Evolutionary conservation across 2,113 vertebrate genomes (phyloP).

Genomic region (Hippocampus zosterae): DNA sequence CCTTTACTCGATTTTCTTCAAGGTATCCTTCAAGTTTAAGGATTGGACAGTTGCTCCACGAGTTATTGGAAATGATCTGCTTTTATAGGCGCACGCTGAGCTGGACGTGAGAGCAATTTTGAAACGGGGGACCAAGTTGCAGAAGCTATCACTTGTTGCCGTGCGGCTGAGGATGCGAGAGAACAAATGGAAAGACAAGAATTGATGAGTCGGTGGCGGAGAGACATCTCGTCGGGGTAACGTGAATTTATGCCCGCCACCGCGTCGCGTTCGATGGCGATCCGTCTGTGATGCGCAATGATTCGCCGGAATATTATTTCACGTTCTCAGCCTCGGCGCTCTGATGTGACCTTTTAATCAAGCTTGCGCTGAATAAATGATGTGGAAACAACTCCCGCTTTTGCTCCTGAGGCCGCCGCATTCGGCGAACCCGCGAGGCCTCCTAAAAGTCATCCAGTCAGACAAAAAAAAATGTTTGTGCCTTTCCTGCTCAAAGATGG

Average conservation of each 20-base stretch:
- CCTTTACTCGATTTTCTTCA: background rate
- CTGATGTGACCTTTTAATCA: conserved; percentile 9
- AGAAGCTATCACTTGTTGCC: background rate
- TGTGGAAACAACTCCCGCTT: background rate
- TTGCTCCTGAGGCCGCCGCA: no score
- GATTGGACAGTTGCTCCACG: background rate
- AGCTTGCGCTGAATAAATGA: background rate
- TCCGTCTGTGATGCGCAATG: conserved; percentile 1
- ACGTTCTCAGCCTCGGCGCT: background rate
- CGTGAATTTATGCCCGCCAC: conserved; percentile 30
- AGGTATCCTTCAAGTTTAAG: background rate
- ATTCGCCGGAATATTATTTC: conserved; percentile 12
- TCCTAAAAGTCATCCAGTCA: no score
- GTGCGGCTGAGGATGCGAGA: background rate
- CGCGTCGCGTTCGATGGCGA: background rate
- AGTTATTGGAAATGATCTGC: background rate
- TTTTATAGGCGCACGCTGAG: background rate
- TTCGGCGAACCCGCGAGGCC: background rate
- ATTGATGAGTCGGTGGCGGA: conserved; percentile 23
- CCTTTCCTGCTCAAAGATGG: no score
- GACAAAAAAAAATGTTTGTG: no score
- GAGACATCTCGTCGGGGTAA: conserved; percentile 31
- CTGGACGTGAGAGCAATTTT: background rate
- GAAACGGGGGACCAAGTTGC: background rate
- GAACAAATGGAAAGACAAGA: conserved; percentile 2